Base-by-base conservation (phyloP, 2,797 vertebrate species). In the Falco cherrug region DNA sequence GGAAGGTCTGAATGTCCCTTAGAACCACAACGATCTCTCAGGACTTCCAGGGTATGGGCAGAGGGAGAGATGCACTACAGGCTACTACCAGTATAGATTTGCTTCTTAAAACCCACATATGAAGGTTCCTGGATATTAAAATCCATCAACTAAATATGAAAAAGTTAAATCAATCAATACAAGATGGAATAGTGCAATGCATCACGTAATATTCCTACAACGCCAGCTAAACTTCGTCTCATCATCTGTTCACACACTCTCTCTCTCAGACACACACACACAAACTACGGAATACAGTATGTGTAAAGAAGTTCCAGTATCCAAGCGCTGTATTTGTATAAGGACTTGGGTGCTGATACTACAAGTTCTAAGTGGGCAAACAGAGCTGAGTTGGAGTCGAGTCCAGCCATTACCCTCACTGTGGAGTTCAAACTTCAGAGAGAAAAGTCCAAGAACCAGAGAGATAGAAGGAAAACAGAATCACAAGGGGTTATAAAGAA, bases 151-250 rank as follows among this genome's bases (percentile, higher is more conserved):
- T 4, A 3, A 80, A 75, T 54, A 59, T 0, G 1, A 68, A 47
- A 29, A 92, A 71, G 15, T 80, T 16, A 87, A 92, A 87, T 82
- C 51, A 65, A 76, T 31, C 39, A 80, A 60, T 35, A 29, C 1
- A 6, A 68, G 45, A 80, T 82, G 65, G 37, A 88, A 80, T 80
- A 96, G 6, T 77, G 35, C 39, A 65, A 83, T 10, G 20, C 37
- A 69, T 35, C 13, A 22, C 54, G 76, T 16, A 93, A 76, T 87
- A 97, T 50, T 90, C 48, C 93, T 96, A 93, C 77, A 97, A 70
- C 37, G 87, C 70, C 95, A 96, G 37, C 67, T 84, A 89, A 85
- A 89, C 65, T 87, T 89, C 56, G 68, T 89, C 83, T 93, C 50
- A 89, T 54, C 53, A 22, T 70, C 94, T 75, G 31, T 50, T 93